phyloP scores from a whole-genome alignment of 2,888 invertebrate genomes.

The Magallana nippona region DNA sequence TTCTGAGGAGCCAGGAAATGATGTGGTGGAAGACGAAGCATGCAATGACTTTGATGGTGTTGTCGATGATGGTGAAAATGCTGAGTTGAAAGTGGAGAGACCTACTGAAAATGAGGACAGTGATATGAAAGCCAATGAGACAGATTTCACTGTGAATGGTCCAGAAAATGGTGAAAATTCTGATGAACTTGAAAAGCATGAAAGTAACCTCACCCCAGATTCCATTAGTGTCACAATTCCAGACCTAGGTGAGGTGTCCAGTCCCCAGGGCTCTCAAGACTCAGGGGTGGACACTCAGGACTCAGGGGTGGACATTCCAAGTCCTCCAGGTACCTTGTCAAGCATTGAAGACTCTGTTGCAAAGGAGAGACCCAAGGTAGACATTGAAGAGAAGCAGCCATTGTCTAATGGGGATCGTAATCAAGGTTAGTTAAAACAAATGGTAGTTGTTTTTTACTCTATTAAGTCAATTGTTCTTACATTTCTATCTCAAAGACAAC shows the following conservation, averaged over 20 bases:
- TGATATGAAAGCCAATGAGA: background rate
- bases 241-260: background rate
- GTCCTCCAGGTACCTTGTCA: background rate
- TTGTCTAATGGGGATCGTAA: background rate
- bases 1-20: background rate
- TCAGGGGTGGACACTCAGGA: constrained; percentile 1
- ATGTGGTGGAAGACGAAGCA: background rate
- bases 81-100: background rate
- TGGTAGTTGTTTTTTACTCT: background rate
- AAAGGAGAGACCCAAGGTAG: background rate
- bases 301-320: background rate
- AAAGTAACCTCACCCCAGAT: background rate
- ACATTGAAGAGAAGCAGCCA: background rate
- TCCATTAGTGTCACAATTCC: constrained; percentile 7
- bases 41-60: background rate
- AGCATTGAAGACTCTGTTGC: background rate
- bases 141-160: background rate
- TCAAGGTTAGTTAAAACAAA: constrained; percentile 1
- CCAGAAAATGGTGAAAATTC: background rate
- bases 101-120: background rate
- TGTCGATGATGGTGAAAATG: background rate
- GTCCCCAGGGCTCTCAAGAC: constrained; percentile 8
- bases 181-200: background rate
- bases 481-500: no score
- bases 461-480: no score